Base-by-base conservation (phyloP, 2,113 vertebrate species). In the Nycticorax nycticorax region DNA sequence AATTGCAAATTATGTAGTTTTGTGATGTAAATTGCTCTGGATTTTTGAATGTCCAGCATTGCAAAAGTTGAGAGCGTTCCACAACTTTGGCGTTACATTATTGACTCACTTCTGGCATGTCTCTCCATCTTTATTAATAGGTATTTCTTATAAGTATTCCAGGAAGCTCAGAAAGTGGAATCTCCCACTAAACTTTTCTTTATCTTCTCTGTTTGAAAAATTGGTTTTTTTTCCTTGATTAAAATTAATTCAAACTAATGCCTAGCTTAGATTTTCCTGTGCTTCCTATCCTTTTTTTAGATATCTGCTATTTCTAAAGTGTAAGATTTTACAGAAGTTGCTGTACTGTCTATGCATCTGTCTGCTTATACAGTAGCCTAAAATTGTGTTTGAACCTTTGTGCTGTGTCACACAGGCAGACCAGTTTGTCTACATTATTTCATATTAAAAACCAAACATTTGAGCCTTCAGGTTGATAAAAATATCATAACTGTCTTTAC, bases 41-140 rank as follows among this genome's bases (percentile, higher is more conserved):
- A 87, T 71, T 95, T 95, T 69, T 71, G 50, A 95, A 39, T 86
- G 37, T 96, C 55, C 56, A 59, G 84, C 30, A 69, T 96, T 97
- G 94, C 96, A 73, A 72, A 96, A 92, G 53, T 82, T 96, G 8
- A 72, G 64, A 74, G 9, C 79, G 91, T 91, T 92, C 45, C 2
- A 6, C n/a, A 69, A 11, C 72, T 89, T 85, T 62, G 55, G 26
- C 1, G 1, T 60, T 66, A 57, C 12, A 5, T 73, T 91, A 39
- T 32, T 85, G 69, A 60, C 53, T 93, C 0, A 13, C 73, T 91
- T 82, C 69, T 96, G 84, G 62, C 77, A 37, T 41, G 9, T 66
- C 8, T 62, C 37, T 82, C 6, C 28, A 13, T 53, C 21, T 87
- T 91, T 73, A n/a, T 80, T 92, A 32, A 5, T 78, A 9, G 33